These are phyloP conservation scores for Vidua macroura DNA, from an alignment of 2,113 vertebrate genomes.

Conservation along the genomic window DNA sequence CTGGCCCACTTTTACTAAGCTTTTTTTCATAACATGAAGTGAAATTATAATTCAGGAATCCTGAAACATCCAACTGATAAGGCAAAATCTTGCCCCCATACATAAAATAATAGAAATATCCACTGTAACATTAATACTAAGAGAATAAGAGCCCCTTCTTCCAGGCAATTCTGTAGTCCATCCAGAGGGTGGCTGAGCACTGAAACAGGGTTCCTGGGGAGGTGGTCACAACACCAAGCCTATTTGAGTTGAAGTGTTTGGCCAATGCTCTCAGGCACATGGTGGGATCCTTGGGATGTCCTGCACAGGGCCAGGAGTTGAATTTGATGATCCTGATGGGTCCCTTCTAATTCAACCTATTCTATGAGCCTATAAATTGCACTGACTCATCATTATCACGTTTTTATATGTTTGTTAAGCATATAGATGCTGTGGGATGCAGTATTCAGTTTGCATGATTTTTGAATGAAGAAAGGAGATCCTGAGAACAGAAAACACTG, in stretches of 20 bases:
- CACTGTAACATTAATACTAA: neutral
- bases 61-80: neutral
- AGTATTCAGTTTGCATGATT: neutral
- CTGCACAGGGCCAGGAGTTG: neutral
- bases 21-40: neutral
- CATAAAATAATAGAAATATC: neutral
- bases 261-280: too few species aligned
- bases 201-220: neutral
- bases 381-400: neutral
- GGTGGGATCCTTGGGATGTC: neutral
- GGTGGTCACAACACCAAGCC: neutral
- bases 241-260: neutral
- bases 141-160: neutral
- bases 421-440: neutral
- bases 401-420: neutral
- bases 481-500: neutral
- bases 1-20: neutral
- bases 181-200: neutral
- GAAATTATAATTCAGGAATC: neutral
- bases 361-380: neutral
- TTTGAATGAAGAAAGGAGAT: neutral
- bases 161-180: neutral
- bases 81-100: neutral
- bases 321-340: neutral
- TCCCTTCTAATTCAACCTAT: neutral